Percentiles rank a stretch among this genome's conserved stretches.
Evolutionary conservation across 2,113 vertebrate genomes (phyloP).

Genomic region (Danio rerio): GRCz12tu NC_133196.1:40443001-40443500

Average conservation of each 20-base stretch:
- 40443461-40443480: constrained; percentile 36
- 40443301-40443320: background rate
- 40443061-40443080: background rate
- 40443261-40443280: background rate
- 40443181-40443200: background rate
- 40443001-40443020: no score
- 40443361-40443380: constrained; percentile 7
- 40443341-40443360: background rate
- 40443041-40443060: no score
- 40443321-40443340: constrained; percentile 20
- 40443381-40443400: constrained; percentile 33
- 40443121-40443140: background rate
- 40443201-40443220: background rate
- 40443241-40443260: background rate
- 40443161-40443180: background rate
- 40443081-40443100: background rate
- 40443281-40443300: background rate
- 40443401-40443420: constrained; percentile 19
- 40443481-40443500: background rate
- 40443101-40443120: no score
- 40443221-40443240: background rate
- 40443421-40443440: constrained; percentile 10
- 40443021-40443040: no score
- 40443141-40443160: background rate
- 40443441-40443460: constrained; percentile 36